These are phyloP conservation scores for Diarsia brunnea DNA, from an alignment of 2,888 invertebrate genomes.

Conservation along the genomic window DNA sequence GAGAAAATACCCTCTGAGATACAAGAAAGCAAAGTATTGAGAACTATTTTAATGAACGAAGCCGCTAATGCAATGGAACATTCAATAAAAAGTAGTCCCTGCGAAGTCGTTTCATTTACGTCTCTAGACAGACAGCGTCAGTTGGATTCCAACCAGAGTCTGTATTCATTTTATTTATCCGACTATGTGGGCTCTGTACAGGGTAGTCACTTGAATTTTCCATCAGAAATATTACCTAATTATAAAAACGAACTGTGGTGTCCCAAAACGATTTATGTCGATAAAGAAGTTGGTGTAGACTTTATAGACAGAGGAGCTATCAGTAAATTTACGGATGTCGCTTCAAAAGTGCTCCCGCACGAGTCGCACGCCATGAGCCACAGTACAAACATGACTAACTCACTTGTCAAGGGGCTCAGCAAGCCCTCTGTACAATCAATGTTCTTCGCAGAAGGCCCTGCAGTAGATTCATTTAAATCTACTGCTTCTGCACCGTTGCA, in stretches of 20 bases:
- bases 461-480: slow-evolving; percentile 45
- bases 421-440: slow-evolving; percentile 75
- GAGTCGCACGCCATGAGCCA: slow-evolving; percentile 66
- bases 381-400: slow-evolving; percentile 72
- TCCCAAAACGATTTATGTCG: slow-evolving; percentile 65
- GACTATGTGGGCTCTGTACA: slow-evolving; percentile 58
- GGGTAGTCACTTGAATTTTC: slow-evolving; percentile 32
- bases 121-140: slow-evolving; percentile 76
- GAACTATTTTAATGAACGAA: slow-evolving; percentile 73
- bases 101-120: slow-evolving; percentile 72
- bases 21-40: slow-evolving; percentile 65
- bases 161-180: slow-evolving; percentile 75
- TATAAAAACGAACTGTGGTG: slow-evolving; percentile 19
- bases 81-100: slow-evolving; percentile 63
- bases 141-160: slow-evolving; percentile 74
- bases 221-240: slow-evolving; percentile 28
- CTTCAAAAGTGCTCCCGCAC: slow-evolving; percentile 72
- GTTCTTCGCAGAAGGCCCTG: slow-evolving; percentile 68
- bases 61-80: slow-evolving; percentile 61
- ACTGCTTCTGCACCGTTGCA: slow-evolving; percentile 46
- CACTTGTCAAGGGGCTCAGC: slow-evolving; percentile 71
- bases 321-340: slow-evolving; percentile 75
- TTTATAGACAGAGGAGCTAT: slow-evolving; percentile 67
- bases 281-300: slow-evolving; percentile 80
- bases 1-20: slow-evolving; percentile 48